phyloP scores from a whole-genome alignment of 2,797 vertebrate species.

The Cheirogaleus major region DNA sequence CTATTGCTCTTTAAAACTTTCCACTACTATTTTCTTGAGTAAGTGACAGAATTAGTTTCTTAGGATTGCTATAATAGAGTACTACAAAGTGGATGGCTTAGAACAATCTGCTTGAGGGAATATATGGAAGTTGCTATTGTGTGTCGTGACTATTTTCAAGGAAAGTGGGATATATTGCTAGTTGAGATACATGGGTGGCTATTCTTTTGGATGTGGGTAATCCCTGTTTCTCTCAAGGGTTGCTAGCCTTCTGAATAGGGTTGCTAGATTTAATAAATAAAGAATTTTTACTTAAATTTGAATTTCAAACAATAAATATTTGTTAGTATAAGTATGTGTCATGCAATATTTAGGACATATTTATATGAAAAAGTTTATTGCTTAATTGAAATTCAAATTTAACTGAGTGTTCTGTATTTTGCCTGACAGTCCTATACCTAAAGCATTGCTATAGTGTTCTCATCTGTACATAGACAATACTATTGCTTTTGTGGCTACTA shows the following conservation, averaged over 20 bases:
- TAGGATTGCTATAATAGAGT: background rate
- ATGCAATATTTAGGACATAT: background rate
- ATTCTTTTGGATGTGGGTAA: background rate
- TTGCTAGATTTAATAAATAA: background rate
- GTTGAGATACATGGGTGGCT: background rate
- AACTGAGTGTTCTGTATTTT: background rate
- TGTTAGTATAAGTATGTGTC: background rate
- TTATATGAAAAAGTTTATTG: background rate
- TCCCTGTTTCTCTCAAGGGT: background rate
- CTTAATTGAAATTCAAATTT: constrained; percentile 31
- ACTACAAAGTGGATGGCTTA: background rate
- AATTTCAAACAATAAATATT: background rate
- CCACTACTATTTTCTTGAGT: too few species aligned
- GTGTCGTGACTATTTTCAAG: background rate
- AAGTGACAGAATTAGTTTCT: background rate
- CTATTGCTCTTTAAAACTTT: background rate
- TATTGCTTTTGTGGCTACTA: background rate
- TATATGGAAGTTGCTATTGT: background rate
- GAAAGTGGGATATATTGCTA: background rate
- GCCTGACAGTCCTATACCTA: background rate
- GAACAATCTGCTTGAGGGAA: background rate
- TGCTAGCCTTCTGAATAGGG: background rate
- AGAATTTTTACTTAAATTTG: background rate
- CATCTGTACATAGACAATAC: background rate
- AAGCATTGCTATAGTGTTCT: background rate